Percentiles rank a stretch among this genome's conserved stretches.
These are phyloP conservation scores for Cossypha niveicapilla DNA, from an alignment of 2,797 vertebrate species.

Conservation along the genomic window DNA sequence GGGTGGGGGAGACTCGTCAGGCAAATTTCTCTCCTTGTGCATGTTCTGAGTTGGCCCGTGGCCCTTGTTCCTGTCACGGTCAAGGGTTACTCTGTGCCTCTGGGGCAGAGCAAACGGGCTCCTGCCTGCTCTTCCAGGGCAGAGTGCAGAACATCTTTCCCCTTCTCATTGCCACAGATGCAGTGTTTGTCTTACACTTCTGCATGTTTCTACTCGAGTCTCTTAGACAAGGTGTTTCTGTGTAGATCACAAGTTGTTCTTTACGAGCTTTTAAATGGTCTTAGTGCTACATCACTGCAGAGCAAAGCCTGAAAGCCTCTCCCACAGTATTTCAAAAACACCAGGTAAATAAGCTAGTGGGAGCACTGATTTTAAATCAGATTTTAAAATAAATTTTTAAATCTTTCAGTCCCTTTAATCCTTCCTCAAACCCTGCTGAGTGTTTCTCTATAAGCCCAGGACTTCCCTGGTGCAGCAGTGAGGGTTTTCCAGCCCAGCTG, in stretches of 20 bases:
- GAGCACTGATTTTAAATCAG: background rate
- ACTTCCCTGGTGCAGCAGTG: accelerated
- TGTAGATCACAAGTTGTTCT: background rate
- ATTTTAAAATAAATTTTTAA: too few species aligned
- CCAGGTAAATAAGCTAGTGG: background rate
- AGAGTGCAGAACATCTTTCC: background rate
- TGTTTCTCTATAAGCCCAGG: background rate
- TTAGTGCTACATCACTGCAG: background rate
- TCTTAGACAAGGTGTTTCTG: background rate
- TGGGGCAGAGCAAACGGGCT: background rate
- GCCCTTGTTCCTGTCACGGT: background rate
- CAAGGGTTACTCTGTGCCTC: background rate
- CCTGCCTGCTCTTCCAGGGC: background rate
- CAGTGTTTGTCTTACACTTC: background rate
- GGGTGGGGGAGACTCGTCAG: background rate
- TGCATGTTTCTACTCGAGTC: background rate
- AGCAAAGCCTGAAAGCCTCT: background rate
- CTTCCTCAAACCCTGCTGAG: background rate
- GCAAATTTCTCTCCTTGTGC: background rate
- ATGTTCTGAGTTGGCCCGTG: background rate
- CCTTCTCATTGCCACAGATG: background rate
- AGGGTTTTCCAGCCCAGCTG: background rate
- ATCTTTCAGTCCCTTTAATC: background rate
- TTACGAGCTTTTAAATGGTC: background rate
- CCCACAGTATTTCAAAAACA: background rate